These are phyloP conservation scores for Napeogenes inachia DNA, from an alignment of 2,888 invertebrate genomes.

Conservation along the genomic window DNA sequence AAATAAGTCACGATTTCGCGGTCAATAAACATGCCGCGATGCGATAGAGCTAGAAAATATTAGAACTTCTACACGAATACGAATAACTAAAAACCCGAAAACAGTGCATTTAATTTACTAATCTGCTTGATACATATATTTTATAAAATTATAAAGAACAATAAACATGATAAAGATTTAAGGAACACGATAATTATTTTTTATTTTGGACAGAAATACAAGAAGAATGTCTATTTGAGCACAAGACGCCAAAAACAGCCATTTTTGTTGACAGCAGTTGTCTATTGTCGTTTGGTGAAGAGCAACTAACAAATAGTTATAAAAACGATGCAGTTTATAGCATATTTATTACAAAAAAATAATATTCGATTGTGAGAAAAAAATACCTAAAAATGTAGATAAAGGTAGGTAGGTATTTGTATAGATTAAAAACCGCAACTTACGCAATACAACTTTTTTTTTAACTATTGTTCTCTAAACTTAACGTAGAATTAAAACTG, in stretches of 20 bases:
- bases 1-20: slow-evolving; percentile 51
- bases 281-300: not conserved
- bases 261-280: slow-evolving; percentile 30
- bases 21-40: slow-evolving; percentile 28
- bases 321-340: not conserved
- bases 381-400: no score
- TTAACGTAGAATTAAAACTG: no score
- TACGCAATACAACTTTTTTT: no score
- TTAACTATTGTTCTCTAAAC: no score
- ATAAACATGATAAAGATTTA: slow-evolving; percentile 24
- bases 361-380: no score
- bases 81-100: slow-evolving; percentile 10
- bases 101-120: slow-evolving; percentile 1
- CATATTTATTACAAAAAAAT: no score
- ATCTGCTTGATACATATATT: slow-evolving; percentile 8
- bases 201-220: slow-evolving; percentile 29
- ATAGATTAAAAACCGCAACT: no score
- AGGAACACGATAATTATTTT: slow-evolving; percentile 3
- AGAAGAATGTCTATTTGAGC: slow-evolving; percentile 56
- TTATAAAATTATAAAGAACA: slow-evolving; percentile 13
- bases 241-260: slow-evolving; percentile 53
- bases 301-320: not conserved
- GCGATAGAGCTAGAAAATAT: slow-evolving; percentile 62
- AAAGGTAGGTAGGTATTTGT: no score
- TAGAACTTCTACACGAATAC: slow-evolving; percentile 50